Base-by-base conservation (phyloP, 1,140 invertebrate species). In the Bombus balteatus region DNA sequence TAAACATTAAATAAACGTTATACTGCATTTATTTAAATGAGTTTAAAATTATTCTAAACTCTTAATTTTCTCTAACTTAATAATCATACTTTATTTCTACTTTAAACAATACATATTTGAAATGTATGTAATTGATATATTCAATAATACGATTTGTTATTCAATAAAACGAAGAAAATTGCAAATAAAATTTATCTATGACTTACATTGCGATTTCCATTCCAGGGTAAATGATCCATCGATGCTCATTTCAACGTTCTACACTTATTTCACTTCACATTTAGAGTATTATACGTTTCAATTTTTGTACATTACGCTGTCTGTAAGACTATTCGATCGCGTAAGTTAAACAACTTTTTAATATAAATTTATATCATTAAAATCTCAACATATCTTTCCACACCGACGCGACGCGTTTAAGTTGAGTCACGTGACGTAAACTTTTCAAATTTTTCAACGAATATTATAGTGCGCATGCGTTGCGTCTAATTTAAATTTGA, bases 1-100 rank as follows among this genome's bases (percentile, higher is more conserved):
- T 79, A 32, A 22, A 43, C 71, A 43, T 79, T 43, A 43, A 84
- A 72, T 84, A 84, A 84, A 84, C 28, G 37, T 37, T 53, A 37
- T 32, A 80, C 25, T 47, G 25, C 2, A 84, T 84, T 84, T 8
- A 84, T 43, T 37, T 70, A 43, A 39, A 47, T 32, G 9, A 25
- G 3, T 43, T 32, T 8, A 8, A 53, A 39, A 8, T 47, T 13
- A 57, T 70, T 41, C 39, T 13, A 37, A 41, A 68, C 39, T 22
- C 9, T 43, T 28, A n/a, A 41, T 47, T 34, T 28, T 34, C 43
- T 47, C 34, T 43, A 5, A 81, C 2, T 32, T 41, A 9, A 32
- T 3, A 28, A 25, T 12, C n/a, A 25, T 53, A 41, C 15, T 22
- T 39, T 18, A 66, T 68, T 39, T 83, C 59, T 25, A 34, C 15